A percentile compares a stretch with the other conserved stretches of the same genome.
Conservation (phyloP, 2,888 invertebrate species). For the Hyalella azteca region DNA sequence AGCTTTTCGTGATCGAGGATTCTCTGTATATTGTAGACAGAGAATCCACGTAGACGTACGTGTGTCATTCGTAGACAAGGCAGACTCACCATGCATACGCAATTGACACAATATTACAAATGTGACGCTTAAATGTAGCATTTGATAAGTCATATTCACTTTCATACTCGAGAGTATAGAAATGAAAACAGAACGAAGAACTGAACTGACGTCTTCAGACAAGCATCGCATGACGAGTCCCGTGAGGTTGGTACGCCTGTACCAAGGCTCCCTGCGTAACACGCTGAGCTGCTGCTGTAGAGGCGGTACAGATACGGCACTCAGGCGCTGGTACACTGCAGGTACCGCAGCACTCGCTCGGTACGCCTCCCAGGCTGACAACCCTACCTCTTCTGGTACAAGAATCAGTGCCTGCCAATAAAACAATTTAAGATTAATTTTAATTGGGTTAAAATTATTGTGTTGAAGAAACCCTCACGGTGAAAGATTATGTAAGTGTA, state of each 20-base stretch:
- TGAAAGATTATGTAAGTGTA: no score
- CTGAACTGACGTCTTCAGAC: no score
- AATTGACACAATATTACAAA: no score
- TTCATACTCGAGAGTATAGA: no score
- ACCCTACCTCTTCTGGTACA: not conserved
- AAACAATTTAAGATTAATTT: not conserved
- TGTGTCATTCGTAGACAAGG: no score
- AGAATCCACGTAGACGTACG: no score
- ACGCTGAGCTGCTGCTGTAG: not conserved
- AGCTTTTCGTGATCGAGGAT: no score
- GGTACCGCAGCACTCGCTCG: not conserved
- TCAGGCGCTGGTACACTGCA: not conserved
- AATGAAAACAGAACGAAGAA: no score
- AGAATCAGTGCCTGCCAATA: not conserved
- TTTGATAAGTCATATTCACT: no score
- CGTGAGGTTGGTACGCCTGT: conserved; percentile 22
- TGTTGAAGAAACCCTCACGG: not conserved
- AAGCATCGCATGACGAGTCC: conserved; percentile 4
- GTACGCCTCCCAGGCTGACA: conserved; percentile 32
- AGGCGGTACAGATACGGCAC: not conserved
- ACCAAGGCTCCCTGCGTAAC: not conserved
- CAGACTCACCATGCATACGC: no score
- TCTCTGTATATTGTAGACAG: no score
- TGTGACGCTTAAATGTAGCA: no score
- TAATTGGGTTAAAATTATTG: not conserved